Evolutionary conservation across 2,113 vertebrate genomes (phyloP), one percentile per base, ranked within the genome.

Genomic region (Lamprologus lemairii): DNA sequence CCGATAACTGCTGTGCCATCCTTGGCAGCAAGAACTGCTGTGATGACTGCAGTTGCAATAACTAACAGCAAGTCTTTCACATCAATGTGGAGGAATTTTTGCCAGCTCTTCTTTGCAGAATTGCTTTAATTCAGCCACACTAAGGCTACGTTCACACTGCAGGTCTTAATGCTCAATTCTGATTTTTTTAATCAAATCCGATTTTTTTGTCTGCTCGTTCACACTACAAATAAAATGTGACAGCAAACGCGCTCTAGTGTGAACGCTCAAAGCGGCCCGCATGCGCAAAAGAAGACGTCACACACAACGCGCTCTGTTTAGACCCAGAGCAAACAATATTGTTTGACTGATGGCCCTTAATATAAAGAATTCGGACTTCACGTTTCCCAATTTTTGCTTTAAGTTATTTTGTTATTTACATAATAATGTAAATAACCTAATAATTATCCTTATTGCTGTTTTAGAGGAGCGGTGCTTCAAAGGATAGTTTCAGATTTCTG

Each of bases 211-310:
- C 42, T 45, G 13, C 42, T 45, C 0, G 6, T 45, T 45, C 42
- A 45, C 42, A 45, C 13, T 45, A 45, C 42, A 45, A 7, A 4
- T 45, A 45, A 45, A 45, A 45, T 45, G 6, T 2, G 42, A 45
- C 42, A 14, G 42, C 42, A 45, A 45, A 45, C 13, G 6, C 0
- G 42, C 42, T 45, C 42, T 0, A 45, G 42, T 45, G 42, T 45
- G 42, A 45, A 14, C 42, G 2, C 42, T 45, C 42, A 45, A 45
- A 45, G 42, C 6, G 13, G 13, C 42, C 11, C 1, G 3, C 42
- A 45, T 45, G 42, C 6, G 1, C 42, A 45, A 45, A 45, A 45
- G 42, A 45, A 45, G 42, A 45, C 0, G 13, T 45, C 13, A 14
- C 2, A 2, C 42, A 45, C 42, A 45, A 45, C 13, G 1, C 3